phyloP scores from a whole-genome alignment of 2,797 vertebrate genomes.

The Enteromius thamalakanensis region DNA sequence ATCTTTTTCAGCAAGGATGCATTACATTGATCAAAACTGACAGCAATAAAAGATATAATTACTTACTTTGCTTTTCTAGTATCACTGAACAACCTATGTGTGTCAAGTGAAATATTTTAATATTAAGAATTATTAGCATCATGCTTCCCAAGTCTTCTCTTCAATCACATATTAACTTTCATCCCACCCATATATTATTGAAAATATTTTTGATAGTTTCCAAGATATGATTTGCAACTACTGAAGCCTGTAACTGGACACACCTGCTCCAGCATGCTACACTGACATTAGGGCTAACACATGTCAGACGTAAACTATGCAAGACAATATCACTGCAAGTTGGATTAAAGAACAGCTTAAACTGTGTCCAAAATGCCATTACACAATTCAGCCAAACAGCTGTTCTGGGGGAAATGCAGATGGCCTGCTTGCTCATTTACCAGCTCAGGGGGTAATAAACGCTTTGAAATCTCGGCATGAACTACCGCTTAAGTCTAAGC shows the following conservation, averaged over 20 bases:
- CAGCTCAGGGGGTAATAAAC: slow-evolving; percentile 33
- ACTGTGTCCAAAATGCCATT: slow-evolving; percentile 28
- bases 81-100: not conserved
- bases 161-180: not conserved
- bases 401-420: slow-evolving; percentile 40
- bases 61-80: not conserved
- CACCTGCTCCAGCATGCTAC: not conserved
- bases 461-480: slow-evolving; percentile 22
- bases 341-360: slow-evolving; percentile 13
- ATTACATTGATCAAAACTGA: not conserved
- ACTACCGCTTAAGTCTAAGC: slow-evolving; percentile 25
- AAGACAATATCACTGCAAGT: not conserved
- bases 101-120: not conserved
- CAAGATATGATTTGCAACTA: not conserved
- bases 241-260: not conserved
- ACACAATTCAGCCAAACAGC: slow-evolving; percentile 43
- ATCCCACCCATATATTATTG: not conserved
- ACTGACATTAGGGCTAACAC: not conserved
- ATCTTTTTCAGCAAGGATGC: not conserved
- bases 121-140: not conserved
- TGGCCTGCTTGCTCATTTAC: slow-evolving; percentile 37
- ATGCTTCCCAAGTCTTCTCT: not conserved
- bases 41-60: not conserved
- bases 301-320: not conserved
- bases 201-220: not conserved